Percentiles rank a stretch among this genome's conserved stretches.
These are phyloP conservation scores for Andricus curvator DNA, from an alignment of 2,888 invertebrate species.

Conservation along the genomic window DNA sequence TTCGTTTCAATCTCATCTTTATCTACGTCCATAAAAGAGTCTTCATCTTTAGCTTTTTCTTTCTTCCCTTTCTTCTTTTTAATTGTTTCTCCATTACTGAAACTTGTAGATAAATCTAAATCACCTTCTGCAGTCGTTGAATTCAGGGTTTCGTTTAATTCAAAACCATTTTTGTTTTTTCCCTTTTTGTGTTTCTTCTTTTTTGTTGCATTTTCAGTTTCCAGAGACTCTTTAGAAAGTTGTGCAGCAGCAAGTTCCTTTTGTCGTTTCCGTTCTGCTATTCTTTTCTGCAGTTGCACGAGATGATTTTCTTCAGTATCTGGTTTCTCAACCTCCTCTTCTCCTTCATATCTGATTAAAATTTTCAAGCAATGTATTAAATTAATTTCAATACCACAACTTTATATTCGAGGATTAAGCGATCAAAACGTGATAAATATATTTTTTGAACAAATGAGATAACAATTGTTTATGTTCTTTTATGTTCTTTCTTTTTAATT, in stretches of 20 bases:
- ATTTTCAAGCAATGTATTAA: neutral
- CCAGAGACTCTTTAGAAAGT: neutral
- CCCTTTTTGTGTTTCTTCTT: constrained; percentile 43
- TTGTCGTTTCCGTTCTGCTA: constrained; percentile 67
- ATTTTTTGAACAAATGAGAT: too few relatives aligned
- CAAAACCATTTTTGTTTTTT: neutral
- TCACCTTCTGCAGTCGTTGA: neutral
- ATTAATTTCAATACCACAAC: constrained; percentile 48
- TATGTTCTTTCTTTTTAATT: too few relatives aligned
- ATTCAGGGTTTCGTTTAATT: neutral
- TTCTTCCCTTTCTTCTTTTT: constrained; percentile 41
- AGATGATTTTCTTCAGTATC: constrained; percentile 65
- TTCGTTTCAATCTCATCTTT: constrained; percentile 29
- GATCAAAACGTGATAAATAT: too few relatives aligned
- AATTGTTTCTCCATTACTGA: neutral
- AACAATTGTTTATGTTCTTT: too few relatives aligned
- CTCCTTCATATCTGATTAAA: constrained; percentile 65
- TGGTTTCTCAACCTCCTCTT: constrained; percentile 54
- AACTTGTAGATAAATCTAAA: constrained; percentile 8
- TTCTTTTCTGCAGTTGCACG: constrained; percentile 63
- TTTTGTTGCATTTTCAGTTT: constrained; percentile 27
- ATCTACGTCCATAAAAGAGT: constrained; percentile 9
- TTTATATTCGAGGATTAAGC: neutral
- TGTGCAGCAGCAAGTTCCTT: constrained; percentile 49
- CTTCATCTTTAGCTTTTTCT: neutral